Percentiles rank a stretch among this genome's conserved stretches.
phyloP scores from a whole-genome alignment of 2,797 vertebrate species.

The Tokudaia muenninki region DNA sequence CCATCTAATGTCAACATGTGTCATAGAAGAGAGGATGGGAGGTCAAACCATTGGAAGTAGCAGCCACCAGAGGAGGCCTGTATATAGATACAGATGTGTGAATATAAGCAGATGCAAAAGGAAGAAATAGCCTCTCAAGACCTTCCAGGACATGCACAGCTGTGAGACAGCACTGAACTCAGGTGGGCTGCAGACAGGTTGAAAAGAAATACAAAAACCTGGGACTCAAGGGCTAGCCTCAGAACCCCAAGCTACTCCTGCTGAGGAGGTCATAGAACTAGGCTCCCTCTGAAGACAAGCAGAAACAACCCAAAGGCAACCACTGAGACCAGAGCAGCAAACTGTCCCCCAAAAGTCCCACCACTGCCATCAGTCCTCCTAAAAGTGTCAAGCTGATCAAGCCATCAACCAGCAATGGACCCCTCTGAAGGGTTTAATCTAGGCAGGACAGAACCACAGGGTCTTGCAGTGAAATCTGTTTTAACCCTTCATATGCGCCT shows the following conservation, averaged over 20 bases:
- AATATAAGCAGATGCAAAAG: background rate
- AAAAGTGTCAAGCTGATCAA: background rate
- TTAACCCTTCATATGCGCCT: background rate
- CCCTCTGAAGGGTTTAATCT: background rate
- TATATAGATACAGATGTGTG: background rate
- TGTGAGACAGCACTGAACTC: background rate
- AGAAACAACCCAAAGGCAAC: background rate
- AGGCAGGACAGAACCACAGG: background rate
- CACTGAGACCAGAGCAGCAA: background rate
- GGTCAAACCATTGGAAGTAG: background rate
- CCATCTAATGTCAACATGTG: background rate
- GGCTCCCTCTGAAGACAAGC: background rate
- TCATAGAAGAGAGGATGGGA: background rate
- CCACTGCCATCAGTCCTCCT: background rate
- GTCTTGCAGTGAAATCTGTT: slow-evolving; percentile 5
- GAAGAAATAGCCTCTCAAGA: background rate
- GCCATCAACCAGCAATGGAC: background rate
- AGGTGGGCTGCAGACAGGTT: no score
- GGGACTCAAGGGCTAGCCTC: background rate
- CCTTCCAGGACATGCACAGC: background rate
- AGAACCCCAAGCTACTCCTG: background rate
- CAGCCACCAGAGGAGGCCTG: background rate
- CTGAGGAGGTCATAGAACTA: background rate
- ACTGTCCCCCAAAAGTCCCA: background rate
- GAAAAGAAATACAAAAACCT: background rate